phyloP scores from a whole-genome alignment of 23 tunicate genomes.

The Clavelina lepadiformis region DNA sequence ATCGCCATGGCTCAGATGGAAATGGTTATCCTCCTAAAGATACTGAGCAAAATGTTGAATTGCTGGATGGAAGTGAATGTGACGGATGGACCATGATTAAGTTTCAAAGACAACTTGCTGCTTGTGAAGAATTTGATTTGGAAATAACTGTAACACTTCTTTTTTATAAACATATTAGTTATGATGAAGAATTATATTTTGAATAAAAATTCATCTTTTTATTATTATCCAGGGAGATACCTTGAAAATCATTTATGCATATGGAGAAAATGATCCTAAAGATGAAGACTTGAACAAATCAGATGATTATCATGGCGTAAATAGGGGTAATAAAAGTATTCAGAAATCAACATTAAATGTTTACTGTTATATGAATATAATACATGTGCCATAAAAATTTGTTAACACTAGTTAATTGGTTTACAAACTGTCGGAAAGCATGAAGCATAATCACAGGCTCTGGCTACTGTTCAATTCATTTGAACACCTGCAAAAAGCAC shows the following conservation, averaged over 20 bases:
- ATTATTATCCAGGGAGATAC: slow-evolving; percentile 41
- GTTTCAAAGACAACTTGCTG: slow-evolving; percentile 20
- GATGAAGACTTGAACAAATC: slow-evolving; percentile 8
- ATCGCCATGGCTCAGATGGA: slow-evolving; percentile 16
- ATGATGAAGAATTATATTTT: no score
- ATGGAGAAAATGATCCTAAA: slow-evolving; percentile 21
- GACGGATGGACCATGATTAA: slow-evolving; percentile 42
- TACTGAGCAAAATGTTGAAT: slow-evolving; percentile 20
- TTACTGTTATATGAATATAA: not conserved
- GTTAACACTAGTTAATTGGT: no score
- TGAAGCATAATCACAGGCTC: no score
- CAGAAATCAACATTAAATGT: no score
- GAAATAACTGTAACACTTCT: slow-evolving; percentile 18
- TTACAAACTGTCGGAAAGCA: no score
- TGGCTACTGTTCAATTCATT: no score
- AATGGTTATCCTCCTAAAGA: slow-evolving; percentile 27
- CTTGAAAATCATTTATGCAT: slow-evolving; percentile 27
- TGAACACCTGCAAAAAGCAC: no score
- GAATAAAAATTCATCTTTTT: no score
- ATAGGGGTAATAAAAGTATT: slow-evolving; percentile 19
- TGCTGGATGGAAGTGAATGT: slow-evolving; percentile 11
- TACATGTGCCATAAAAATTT: no score
- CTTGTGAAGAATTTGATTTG: slow-evolving; percentile 11
- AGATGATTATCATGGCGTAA: slow-evolving; percentile 15
- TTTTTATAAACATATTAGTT: no score